Evolutionary conservation across 1,140 invertebrate genomes (phyloP), one percentile per base, ranked within the genome.

Genomic region (Leptinotarsa lineolata): DNA sequence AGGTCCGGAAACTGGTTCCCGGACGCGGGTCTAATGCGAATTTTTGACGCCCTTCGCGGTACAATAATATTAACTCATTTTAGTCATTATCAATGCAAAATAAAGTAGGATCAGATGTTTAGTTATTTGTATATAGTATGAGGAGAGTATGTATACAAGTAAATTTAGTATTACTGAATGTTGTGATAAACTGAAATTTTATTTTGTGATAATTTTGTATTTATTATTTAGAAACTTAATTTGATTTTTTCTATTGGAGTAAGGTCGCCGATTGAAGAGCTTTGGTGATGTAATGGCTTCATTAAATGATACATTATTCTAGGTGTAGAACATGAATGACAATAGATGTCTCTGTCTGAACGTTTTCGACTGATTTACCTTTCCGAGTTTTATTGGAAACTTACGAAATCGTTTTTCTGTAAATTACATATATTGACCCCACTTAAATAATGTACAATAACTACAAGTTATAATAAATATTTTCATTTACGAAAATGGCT

Each of bases 1-100:
- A 15, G 13, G 20, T 22, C 4, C 16, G 20, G 13, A 4, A 63
- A 63, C 54, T 71, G 18, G 30, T 72, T 77, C 6, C 21, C 66
- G 24, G 11, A 45, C 3, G 20, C 65, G 18, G 48, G 22, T 65
- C 24, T 44, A 45, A 18, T 66, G 24, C n/a, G 24, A n/a, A 67
- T 39, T 68, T 21, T 21, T 66, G n/a, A 18, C 11, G 21, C n/a
- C 8, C n/a, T 66, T 24, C 15, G 21, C 30, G 21, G 12, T 16
- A 59, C 58, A 59, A 59, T 18, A 20, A 59, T 59, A n/a, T 59
- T n/a, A 59, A 70, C 45, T 21, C 30, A 22, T 54, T 68, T 64
- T 74, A 70, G 68, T 74, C 68, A 74, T 58, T 75, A 75, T 72
- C 71, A 75, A 75, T 72, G 58, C 71, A 72, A 72, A 30, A 61